These are phyloP conservation scores for Tragelaphus buxtoni DNA, from an alignment of 2,113 vertebrate species.

Conservation along the genomic window DNA sequence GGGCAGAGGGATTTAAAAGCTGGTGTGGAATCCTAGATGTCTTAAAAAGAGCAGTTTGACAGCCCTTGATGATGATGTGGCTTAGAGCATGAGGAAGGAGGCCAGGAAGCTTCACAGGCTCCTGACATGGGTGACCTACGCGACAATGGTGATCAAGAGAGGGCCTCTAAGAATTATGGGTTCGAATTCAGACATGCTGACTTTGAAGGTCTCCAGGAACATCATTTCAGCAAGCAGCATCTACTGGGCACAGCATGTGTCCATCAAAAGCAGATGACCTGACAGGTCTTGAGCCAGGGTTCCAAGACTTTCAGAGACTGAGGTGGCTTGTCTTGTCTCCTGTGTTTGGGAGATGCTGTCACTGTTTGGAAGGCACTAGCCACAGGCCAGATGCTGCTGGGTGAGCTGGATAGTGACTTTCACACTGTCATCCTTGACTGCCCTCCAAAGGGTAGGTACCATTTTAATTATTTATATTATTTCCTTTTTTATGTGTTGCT, in stretches of 20 bases:
- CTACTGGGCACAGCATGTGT: rapidly evolving
- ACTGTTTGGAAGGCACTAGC: no score
- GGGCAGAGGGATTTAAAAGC: not conserved
- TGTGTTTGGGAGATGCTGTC: no score
- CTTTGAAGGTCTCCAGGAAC: not conserved
- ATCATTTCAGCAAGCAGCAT: not conserved
- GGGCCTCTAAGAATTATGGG: no score
- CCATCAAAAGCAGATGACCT: not conserved
- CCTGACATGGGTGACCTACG: not conserved
- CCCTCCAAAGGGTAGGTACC: not conserved
- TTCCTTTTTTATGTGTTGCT: not conserved
- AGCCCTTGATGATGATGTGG: no score
- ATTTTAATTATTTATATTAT: not conserved
- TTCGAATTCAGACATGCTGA: not conserved
- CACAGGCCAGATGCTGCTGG: no score
- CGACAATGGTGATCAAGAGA: rapidly evolving
- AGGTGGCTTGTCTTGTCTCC: not conserved
- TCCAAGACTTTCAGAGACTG: rapidly evolving
- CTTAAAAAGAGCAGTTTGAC: not conserved
- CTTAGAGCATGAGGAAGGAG: not conserved
- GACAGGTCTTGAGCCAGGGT: not conserved
- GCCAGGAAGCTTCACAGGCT: not conserved
- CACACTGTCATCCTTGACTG: not conserved
- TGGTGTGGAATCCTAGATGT: not conserved
- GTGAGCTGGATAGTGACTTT: not conserved